phyloP scores from a whole-genome alignment of 2,888 invertebrate genomes.

The Ligdia adustata region DNA sequence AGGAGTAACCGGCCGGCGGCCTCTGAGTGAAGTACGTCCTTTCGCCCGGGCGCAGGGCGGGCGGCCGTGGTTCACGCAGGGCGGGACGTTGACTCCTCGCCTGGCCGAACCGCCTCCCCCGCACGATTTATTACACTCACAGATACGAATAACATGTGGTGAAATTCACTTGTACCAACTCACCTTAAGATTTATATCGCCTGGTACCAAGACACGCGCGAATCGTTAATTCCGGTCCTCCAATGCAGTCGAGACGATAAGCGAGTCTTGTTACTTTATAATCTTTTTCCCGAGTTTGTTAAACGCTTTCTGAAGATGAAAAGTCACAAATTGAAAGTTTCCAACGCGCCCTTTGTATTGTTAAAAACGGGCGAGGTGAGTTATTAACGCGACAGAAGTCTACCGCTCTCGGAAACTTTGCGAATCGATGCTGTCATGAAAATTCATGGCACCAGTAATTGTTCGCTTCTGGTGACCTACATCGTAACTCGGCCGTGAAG shows the following conservation, averaged over 20 bases:
- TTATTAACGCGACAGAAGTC: slow-evolving; percentile 25
- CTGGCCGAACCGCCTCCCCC: slow-evolving; percentile 42
- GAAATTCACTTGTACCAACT: slow-evolving; percentile 57
- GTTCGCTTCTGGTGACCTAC: slow-evolving; percentile 51
- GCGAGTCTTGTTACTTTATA: slow-evolving; percentile 29
- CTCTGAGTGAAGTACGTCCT: slow-evolving; percentile 54
- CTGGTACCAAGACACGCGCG: slow-evolving; percentile 28
- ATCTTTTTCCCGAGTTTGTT: not conserved
- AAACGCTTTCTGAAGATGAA: slow-evolving; percentile 8
- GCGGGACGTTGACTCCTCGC: slow-evolving; percentile 48
- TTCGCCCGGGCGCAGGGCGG: slow-evolving; percentile 46
- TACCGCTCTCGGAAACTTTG: slow-evolving; percentile 23
- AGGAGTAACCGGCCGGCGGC: slow-evolving; percentile 30
- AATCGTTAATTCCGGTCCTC: slow-evolving; percentile 40
- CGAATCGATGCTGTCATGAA: slow-evolving; percentile 36
- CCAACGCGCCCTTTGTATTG: slow-evolving; percentile 18
- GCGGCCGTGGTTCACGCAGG: slow-evolving; percentile 27
- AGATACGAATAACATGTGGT: slow-evolving; percentile 53
- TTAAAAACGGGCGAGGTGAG: slow-evolving; percentile 21
- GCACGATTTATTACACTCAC: slow-evolving; percentile 54
- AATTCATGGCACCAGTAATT: slow-evolving; percentile 41
- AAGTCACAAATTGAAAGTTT: slow-evolving; percentile 11
- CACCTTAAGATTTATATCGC: slow-evolving; percentile 52
- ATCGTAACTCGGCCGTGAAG: slow-evolving; percentile 48
- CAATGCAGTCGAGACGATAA: slow-evolving; percentile 28